Conservation (phyloP, 2,888 invertebrate genomes). For the Rhorus exstirpatorius region DNA sequence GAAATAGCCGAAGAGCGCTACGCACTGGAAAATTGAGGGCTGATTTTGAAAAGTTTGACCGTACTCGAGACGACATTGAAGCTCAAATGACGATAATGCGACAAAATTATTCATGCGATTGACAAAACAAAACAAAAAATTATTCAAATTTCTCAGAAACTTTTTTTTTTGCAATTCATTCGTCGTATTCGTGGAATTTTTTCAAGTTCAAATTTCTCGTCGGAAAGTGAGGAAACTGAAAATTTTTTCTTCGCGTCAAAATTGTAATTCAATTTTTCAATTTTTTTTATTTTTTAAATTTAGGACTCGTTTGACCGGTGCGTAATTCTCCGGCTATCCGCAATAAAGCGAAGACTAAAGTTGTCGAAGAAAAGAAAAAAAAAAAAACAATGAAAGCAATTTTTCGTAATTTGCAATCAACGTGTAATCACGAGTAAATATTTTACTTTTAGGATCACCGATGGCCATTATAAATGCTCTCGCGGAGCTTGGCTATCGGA, state of each 20-base stretch:
- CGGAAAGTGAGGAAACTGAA: no score
- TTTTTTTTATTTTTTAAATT: no score
- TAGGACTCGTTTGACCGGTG: background rate
- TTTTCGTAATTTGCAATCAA: background rate
- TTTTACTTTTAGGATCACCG: conserved; percentile 87
- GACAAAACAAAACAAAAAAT: no score
- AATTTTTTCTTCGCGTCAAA: background rate
- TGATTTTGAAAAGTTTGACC: no score
- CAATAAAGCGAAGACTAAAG: background rate
- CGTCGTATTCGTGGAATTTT: no score
- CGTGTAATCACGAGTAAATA: conserved; percentile 50
- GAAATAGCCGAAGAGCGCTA: background rate
- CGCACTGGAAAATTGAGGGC: background rate
- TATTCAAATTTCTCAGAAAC: background rate
- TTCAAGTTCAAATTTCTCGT: no score
- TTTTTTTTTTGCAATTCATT: background rate
- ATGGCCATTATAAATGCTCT: conserved; percentile 91
- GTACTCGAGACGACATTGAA: no score
- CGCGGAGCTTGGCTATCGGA: conserved; percentile 92
- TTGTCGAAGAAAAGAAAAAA: background rate
- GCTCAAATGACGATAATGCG: no score
- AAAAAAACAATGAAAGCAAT: no score
- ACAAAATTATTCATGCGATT: no score
- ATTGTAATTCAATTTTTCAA: no score
- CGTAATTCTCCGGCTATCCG: background rate